A percentile compares a stretch with the other conserved stretches of the same genome.
These are phyloP conservation scores for Pterobdella sp. DNA, from an alignment of 2,888 invertebrate genomes.

Conservation along the genomic window DNA sequence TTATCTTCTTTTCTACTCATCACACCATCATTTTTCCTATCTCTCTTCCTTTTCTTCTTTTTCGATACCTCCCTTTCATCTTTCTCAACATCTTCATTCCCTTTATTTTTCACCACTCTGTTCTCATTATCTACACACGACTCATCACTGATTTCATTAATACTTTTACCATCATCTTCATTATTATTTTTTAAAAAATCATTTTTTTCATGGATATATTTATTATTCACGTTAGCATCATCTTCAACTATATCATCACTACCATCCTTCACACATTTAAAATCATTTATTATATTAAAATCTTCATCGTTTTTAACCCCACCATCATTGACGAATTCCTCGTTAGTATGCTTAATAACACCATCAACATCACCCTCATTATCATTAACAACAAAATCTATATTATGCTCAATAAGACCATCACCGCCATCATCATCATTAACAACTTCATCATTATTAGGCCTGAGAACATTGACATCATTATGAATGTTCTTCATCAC, in stretches of 20 bases:
- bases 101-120: background rate
- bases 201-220: background rate
- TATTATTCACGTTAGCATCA: background rate
- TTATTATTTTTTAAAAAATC: conserved; percentile 9
- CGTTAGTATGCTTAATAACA: background rate
- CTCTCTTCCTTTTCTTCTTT: background rate
- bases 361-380: background rate
- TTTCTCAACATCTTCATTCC: background rate
- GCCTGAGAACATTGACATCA: background rate
- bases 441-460: background rate
- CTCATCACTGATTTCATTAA: background rate
- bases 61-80: background rate
- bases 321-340: background rate
- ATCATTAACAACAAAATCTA: background rate
- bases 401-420: background rate
- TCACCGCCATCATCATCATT: background rate
- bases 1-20: background rate
- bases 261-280: background rate
- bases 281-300: background rate
- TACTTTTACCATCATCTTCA: background rate
- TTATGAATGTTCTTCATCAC: background rate
- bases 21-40: background rate
- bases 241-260: background rate
- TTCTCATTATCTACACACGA: background rate
- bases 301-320: background rate